Evolutionary conservation across 2,888 invertebrate species (phyloP).

Genomic region (Clostera curtula): DNA sequence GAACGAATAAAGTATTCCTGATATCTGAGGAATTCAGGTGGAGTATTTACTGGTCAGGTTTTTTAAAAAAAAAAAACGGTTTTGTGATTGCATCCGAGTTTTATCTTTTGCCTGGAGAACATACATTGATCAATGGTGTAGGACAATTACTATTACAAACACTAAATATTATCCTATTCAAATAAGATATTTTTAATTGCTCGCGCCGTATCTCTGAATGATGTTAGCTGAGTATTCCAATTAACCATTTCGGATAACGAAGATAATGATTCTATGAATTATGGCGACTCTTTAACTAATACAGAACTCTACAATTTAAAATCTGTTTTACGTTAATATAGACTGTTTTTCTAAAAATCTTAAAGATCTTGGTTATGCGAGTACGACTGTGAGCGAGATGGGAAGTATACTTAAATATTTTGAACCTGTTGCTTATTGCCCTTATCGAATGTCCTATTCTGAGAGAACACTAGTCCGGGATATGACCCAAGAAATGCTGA

Average conservation of each 20-base stretch:
- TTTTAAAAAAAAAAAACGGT: neutral
- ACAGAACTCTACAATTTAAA: neutral
- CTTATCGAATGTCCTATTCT: slow-evolving; percentile 2
- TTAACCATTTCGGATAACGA: no score
- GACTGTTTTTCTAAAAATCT: slow-evolving; percentile 3
- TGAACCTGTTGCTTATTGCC: slow-evolving; percentile 2
- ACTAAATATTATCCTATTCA: neutral
- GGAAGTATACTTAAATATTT: neutral
- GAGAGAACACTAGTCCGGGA: neutral
- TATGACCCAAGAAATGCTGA: slow-evolving; percentile 1
- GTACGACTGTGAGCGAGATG: slow-evolving; percentile 1
- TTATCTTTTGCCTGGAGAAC: slow-evolving; percentile 1
- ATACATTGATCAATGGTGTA: neutral
- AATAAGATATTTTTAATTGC: neutral
- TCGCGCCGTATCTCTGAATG: neutral
- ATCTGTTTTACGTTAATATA: neutral
- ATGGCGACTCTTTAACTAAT: neutral
- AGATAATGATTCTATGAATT: neutral
- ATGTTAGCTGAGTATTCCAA: no score
- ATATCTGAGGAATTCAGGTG: neutral
- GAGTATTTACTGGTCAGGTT: neutral
- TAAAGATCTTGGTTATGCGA: slow-evolving; percentile 3
- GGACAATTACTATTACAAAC: neutral
- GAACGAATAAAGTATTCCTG: neutral
- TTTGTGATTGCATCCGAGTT: neutral